Evolutionary conservation across 1,140 invertebrate species (phyloP).

Genomic region (Diorhabda elongata): DNA sequence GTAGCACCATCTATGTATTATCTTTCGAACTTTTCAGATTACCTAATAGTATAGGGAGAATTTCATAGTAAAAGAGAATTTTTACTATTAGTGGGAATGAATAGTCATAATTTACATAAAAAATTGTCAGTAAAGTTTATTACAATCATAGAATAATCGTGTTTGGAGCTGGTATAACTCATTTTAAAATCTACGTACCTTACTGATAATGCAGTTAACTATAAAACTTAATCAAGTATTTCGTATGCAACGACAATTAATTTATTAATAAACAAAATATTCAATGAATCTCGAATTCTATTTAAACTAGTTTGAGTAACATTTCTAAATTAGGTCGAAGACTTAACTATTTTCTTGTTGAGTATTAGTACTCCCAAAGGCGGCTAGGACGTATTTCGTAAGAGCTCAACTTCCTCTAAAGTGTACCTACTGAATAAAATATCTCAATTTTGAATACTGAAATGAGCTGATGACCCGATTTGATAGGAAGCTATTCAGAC

Average conservation of each 20-base stretch:
- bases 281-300: background rate
- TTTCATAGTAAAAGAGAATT: too few relatives aligned
- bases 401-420: background rate
- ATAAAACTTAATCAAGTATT: too few relatives aligned
- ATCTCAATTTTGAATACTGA: slow-evolving; percentile 9
- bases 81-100: too few relatives aligned
- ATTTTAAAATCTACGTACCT: too few relatives aligned
- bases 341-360: slow-evolving; percentile 3
- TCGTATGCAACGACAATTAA: too few relatives aligned
- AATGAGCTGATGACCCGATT: slow-evolving; percentile 4
- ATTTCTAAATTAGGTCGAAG: slow-evolving; percentile 8
- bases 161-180: too few relatives aligned
- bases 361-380: slow-evolving; percentile 8
- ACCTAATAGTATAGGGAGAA: background rate
- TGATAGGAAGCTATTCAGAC: background rate
- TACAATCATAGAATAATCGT: too few relatives aligned
- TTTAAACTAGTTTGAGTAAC: background rate
- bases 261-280: too few relatives aligned
- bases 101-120: too few relatives aligned
- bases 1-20: slow-evolving; percentile 3
- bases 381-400: background rate
- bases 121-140: too few relatives aligned
- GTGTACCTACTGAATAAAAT: slow-evolving; percentile 10
- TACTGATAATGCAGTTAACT: too few relatives aligned
- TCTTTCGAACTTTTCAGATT: background rate